Conservation (phyloP, 2,888 invertebrate species). For the Acheta domesticus region DNA sequence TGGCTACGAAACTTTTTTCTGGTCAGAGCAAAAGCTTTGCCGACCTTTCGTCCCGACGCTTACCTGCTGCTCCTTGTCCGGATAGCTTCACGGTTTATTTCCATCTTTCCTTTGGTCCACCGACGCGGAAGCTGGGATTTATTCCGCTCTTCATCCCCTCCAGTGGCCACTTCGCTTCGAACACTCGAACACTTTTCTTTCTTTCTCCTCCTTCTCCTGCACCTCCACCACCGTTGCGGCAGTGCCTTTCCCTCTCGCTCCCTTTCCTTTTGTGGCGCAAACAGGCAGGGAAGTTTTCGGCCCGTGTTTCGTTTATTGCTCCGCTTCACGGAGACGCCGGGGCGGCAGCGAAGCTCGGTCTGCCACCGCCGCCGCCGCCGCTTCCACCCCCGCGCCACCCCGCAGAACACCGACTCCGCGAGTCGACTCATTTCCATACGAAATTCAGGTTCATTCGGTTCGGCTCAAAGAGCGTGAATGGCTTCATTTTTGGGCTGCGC, state of each 20-base stretch:
- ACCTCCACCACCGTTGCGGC: no score
- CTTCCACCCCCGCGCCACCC: background rate
- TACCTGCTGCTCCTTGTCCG: no score
- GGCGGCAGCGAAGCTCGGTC: no score
- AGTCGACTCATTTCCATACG: background rate
- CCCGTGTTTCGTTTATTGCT: constrained; percentile 6
- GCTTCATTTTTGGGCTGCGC: constrained; percentile 18
- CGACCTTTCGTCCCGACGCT: no score
- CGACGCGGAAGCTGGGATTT: no score
- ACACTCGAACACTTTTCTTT: background rate
- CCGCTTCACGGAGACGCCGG: background rate
- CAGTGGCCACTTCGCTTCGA: background rate
- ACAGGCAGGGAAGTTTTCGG: background rate
- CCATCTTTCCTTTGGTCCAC: no score
- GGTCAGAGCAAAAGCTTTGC: no score
- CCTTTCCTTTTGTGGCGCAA: background rate
- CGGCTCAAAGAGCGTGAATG: constrained; percentile 8
- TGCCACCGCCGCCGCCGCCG: background rate
- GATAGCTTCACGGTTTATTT: no score
- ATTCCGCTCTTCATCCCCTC: background rate
- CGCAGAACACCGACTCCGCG: background rate
- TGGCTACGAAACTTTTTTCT: no score
- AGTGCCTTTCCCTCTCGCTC: background rate
- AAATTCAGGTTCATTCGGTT: background rate
- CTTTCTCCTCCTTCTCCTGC: background rate